Evolutionary conservation across 1,140 invertebrate species (phyloP), one percentile per base, ranked within the genome.

Genomic region (Drosophila dunni): DNA sequence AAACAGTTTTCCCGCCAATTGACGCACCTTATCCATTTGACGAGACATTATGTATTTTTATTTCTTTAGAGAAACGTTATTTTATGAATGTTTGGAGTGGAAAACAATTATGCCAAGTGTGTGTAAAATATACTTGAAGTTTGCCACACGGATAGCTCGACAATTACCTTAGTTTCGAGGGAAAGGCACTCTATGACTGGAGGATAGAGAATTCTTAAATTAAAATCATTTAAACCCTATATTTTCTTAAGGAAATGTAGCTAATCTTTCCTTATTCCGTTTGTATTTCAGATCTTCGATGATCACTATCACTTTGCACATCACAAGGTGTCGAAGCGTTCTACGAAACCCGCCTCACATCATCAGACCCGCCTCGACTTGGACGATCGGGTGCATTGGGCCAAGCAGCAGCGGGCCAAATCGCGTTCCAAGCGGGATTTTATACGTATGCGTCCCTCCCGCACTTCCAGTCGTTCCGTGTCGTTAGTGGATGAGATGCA

Each of bases 281-380:
- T 56, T 42, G 93, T 90, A 50, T 95, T 94, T 4, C 94, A 97
- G 96, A 97, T 97, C 91, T 95, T 96, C 79, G 94, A 94, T 78
- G 95, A 96, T 90, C 95, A 96, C 92, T 97, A 96, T 92, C 96
- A 97, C 91, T 96, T 98, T 92, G 94, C 95, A 74, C 96, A 97
- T 93, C 93, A 94, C 76, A 94, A 93, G 48, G 94, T 98, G 46
- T 93, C 94, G 50, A 96, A 96, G 91, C 93, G 97, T 78, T 98
- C 97, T 4, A 71, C 94, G 62, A 92, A 93, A 9, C 95, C 96
- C 15, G 94, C 95, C 79, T 88, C 93, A 56, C 94, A 95, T 44
- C 95, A 97, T 81, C 95, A 96, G 91, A 93, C 93, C 57, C 93
- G 93, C 67, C 93, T 97, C 17, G 93, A 95, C 57, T 93, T 94